Evolutionary conservation across 1,140 invertebrate genomes (phyloP).

Genomic region (Medauroidea extradentata): DNA sequence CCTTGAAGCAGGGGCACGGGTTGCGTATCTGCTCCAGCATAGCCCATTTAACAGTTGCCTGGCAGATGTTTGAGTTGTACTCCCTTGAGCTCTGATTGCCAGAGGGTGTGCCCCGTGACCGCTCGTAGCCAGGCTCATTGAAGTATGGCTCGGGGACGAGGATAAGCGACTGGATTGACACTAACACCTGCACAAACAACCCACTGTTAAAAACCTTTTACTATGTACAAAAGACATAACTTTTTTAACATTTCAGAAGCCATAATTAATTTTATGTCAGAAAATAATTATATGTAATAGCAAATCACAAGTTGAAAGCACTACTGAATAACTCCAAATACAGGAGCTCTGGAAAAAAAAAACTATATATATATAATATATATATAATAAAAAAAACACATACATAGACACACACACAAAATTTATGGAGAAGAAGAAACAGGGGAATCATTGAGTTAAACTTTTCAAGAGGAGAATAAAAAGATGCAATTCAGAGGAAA

Average conservation of each 20-base stretch:
- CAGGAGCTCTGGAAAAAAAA: too few species aligned
- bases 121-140: slow-evolving; percentile 96
- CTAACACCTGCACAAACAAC: slow-evolving; percentile 65
- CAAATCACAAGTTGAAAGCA: not conserved
- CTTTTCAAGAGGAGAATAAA: too few species aligned
- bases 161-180: slow-evolving; percentile 95
- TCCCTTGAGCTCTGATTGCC: slow-evolving; percentile 85
- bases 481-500: too few species aligned
- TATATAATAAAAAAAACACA: too few species aligned
- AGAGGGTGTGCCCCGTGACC: slow-evolving; percentile 80
- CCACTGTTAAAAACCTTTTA: not conserved
- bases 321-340: too few species aligned
- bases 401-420: too few species aligned
- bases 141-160: slow-evolving; percentile 96
- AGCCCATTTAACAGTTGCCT: slow-evolving; percentile 92
- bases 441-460: too few species aligned
- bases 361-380: too few species aligned
- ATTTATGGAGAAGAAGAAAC: too few species aligned
- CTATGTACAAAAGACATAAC: not conserved
- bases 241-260: not conserved
- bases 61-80: slow-evolving; percentile 94
- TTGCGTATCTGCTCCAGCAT: slow-evolving; percentile 91
- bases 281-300: not conserved
- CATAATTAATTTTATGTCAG: not conserved
- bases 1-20: slow-evolving; percentile 89